phyloP scores from a whole-genome alignment of 2,888 invertebrate species.

The Carterocephalus palaemon region DNA sequence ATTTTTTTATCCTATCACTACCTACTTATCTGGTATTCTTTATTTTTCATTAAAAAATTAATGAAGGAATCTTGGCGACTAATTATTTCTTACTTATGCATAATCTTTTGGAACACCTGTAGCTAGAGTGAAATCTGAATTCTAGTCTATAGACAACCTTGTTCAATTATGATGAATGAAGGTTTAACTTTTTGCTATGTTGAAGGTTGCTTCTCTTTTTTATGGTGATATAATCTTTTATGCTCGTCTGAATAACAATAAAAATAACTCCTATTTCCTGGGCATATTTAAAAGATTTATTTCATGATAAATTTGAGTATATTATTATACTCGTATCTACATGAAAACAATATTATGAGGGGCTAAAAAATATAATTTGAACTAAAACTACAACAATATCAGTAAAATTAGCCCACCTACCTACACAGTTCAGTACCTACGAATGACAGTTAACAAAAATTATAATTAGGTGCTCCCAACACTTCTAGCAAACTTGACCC shows the following conservation, averaged over 20 bases:
- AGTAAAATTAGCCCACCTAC: too few relatives aligned
- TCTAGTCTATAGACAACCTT: neutral
- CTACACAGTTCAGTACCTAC: too few relatives aligned
- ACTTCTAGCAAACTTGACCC: slow-evolving; percentile 13
- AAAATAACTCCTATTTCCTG: slow-evolving; percentile 3
- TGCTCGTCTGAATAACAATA: neutral
- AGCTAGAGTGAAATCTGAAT: too few relatives aligned
- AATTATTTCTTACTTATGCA: neutral
- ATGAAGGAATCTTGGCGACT: too few relatives aligned
- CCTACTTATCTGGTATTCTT: too few relatives aligned
- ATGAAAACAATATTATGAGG: too few relatives aligned
- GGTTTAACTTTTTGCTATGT: neutral
- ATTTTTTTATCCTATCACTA: too few relatives aligned
- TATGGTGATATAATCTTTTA: neutral
- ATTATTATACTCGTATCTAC: too few relatives aligned
- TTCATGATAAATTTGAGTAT: too few relatives aligned
- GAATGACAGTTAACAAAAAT: neutral
- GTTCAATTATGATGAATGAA: slow-evolving; percentile 1
- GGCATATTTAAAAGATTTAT: neutral
- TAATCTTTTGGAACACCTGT: neutral
- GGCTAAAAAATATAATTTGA: too few relatives aligned
- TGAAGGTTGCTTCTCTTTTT: neutral
- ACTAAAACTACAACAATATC: too few relatives aligned
- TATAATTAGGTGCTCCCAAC: neutral
- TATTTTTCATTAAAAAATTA: too few relatives aligned